Conservation (phyloP, 2,888 invertebrate genomes). For the Teleogryllus oceanicus region DNA sequence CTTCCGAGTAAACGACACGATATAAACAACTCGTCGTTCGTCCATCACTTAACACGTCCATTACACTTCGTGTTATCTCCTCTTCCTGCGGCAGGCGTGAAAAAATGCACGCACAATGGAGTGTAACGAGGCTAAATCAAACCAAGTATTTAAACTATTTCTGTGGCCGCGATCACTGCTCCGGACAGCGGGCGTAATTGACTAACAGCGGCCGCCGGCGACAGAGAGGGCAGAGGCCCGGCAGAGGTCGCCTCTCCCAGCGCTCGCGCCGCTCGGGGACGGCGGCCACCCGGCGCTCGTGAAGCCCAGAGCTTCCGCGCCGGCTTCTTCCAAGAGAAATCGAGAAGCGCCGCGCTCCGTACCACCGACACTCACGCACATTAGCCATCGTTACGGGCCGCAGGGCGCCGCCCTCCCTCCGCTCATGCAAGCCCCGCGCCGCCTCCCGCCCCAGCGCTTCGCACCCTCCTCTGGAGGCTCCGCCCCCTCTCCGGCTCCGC, state of each 20-base stretch:
- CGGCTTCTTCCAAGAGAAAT: too few relatives aligned
- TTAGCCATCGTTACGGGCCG: too few relatives aligned
- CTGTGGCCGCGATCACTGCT: not conserved
- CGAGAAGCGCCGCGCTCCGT: too few relatives aligned
- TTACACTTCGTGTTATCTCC: not conserved
- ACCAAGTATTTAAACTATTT: constrained; percentile 8
- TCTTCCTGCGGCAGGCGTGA: not conserved
- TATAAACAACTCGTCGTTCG: too few relatives aligned
- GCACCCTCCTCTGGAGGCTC: too few relatives aligned
- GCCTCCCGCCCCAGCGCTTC: too few relatives aligned
- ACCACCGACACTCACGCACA: too few relatives aligned
- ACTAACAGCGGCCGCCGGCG: not conserved
- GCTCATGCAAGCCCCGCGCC: too few relatives aligned
- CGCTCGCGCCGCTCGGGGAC: not conserved
- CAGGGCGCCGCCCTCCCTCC: too few relatives aligned
- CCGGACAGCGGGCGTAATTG: not conserved
- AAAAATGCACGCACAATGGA: not conserved
- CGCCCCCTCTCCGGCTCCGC: too few relatives aligned
- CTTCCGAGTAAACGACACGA: too few relatives aligned
- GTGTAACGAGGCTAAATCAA: not conserved
- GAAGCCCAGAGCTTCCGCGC: too few relatives aligned
- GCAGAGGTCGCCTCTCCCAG: not conserved
- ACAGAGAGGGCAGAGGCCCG: constrained; percentile 4
- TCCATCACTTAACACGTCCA: not conserved
- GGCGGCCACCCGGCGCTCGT: not conserved